Conservation (phyloP, 2,888 invertebrate genomes). For the Cabera pusaria region DNA sequence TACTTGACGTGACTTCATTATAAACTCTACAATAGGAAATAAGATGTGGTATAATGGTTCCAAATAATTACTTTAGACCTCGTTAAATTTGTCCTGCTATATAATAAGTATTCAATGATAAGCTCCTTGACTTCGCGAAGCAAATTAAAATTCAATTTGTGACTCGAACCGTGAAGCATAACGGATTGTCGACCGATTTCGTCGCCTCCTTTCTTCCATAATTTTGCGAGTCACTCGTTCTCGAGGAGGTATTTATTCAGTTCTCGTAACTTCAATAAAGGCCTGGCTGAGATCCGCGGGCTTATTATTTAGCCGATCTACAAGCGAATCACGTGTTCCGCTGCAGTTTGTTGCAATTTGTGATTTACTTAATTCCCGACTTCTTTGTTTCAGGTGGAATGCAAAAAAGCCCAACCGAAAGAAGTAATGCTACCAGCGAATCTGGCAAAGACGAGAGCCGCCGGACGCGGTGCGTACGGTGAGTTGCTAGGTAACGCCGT, state of each 20-base stretch:
- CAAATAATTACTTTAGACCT: slow-evolving; percentile 58
- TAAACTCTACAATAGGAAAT: slow-evolving; percentile 19
- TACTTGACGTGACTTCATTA: slow-evolving; percentile 21
- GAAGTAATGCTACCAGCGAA: slow-evolving; percentile 99
- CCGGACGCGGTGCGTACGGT: slow-evolving; percentile 98
- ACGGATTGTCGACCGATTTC: slow-evolving; percentile 75
- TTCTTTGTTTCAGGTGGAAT: slow-evolving; percentile 93
- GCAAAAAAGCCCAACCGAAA: slow-evolving; percentile 99
- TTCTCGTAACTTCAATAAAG: slow-evolving; percentile 51
- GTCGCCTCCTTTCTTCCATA: slow-evolving; percentile 73
- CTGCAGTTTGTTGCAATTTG: slow-evolving; percentile 10
- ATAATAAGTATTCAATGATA: slow-evolving; percentile 76
- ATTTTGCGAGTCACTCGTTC: slow-evolving; percentile 67
- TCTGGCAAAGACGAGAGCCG: slow-evolving; percentile 97
- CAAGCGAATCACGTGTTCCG: slow-evolving; percentile 30
- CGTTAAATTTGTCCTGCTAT: slow-evolving; percentile 63
- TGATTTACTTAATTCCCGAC: slow-evolving; percentile 5
- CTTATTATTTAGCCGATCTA: slow-evolving; percentile 34
- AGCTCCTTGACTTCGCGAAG: slow-evolving; percentile 76
- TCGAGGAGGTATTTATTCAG: slow-evolving; percentile 53
- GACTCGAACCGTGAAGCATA: slow-evolving; percentile 75
- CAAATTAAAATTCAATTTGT: slow-evolving; percentile 82
- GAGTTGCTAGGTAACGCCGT: slow-evolving; percentile 94
- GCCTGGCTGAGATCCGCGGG: slow-evolving; percentile 16
- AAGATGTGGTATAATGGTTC: slow-evolving; percentile 20